Evolutionary conservation across 2,797 vertebrate genomes (phyloP).

Genomic region (Craterocephalus amniculus): DNA sequence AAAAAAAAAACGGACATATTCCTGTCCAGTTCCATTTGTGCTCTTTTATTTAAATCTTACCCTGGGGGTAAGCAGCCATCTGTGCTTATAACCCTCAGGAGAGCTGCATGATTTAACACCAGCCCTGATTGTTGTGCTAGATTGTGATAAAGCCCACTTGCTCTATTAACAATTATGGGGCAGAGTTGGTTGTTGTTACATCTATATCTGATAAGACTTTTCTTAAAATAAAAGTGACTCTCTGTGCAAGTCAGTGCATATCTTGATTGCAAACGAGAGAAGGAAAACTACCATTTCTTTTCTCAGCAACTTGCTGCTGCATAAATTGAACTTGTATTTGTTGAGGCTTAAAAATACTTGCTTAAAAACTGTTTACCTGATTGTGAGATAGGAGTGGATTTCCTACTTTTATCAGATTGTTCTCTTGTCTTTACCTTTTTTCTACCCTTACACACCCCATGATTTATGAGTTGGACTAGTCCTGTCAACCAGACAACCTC

Average conservation of each 20-base stretch:
- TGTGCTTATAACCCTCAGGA: slow-evolving; percentile 49
- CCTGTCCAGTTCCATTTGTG: slow-evolving; percentile 41
- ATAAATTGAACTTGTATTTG: background rate
- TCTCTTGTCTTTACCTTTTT: slow-evolving; percentile 21
- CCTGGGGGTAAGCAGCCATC: slow-evolving; percentile 55
- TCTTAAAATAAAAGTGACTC: background rate
- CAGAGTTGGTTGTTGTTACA: background rate
- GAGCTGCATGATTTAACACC: slow-evolving; percentile 46
- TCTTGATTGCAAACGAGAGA: background rate
- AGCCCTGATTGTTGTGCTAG: slow-evolving; percentile 34
- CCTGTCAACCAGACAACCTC: slow-evolving; percentile 49
- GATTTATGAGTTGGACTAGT: slow-evolving; percentile 67
- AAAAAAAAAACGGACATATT: slow-evolving; percentile 10
- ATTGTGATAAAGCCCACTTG: slow-evolving; percentile 19
- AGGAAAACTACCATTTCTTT: slow-evolving; percentile 8
- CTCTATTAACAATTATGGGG: slow-evolving; percentile 8
- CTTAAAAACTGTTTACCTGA: slow-evolving; percentile 6
- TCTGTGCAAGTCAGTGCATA: background rate
- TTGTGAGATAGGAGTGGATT: slow-evolving; percentile 3
- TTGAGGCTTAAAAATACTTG: slow-evolving; percentile 4
- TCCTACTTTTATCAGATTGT: slow-evolving; percentile 26
- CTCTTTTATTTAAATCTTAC: slow-evolving; percentile 22
- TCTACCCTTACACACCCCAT: slow-evolving; percentile 19
- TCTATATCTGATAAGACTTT: background rate
- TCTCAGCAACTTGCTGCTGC: background rate